These are phyloP conservation scores for Brotula barbata DNA, from an alignment of 2,797 vertebrate genomes.

Conservation along the genomic window DNA sequence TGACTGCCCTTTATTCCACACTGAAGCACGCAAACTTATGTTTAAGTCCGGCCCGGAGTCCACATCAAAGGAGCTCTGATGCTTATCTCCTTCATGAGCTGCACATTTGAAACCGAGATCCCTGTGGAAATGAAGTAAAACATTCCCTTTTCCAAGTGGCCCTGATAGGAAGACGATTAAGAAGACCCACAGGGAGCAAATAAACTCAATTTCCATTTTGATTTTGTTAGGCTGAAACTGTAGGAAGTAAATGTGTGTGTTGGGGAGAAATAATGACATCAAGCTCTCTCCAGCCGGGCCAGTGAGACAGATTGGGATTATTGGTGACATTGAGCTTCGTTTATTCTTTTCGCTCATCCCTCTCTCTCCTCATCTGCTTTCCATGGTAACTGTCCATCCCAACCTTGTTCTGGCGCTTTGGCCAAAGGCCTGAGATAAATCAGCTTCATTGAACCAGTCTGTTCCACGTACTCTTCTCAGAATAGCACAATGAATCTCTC, in stretches of 20 bases:
- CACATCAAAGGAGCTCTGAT: slow-evolving; percentile 35
- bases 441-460: slow-evolving; percentile 51
- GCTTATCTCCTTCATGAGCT: slow-evolving; percentile 28
- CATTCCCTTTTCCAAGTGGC: slow-evolving; percentile 67
- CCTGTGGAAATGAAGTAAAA: slow-evolving; percentile 49
- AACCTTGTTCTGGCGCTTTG: slow-evolving; percentile 27
- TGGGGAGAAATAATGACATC: slow-evolving; percentile 28
- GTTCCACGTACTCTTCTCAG: slow-evolving; percentile 24
- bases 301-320: slow-evolving; percentile 6
- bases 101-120: slow-evolving; percentile 30
- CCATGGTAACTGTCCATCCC: slow-evolving; percentile 30
- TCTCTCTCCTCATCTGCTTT: slow-evolving; percentile 32
- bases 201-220: slow-evolving; percentile 69
- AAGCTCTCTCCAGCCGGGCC: slow-evolving; percentile 29
- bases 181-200: slow-evolving; percentile 54
- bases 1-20: background rate
- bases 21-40: background rate
- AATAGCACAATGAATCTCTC: slow-evolving; percentile 65
- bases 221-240: slow-evolving; percentile 50
- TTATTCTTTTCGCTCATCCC: slow-evolving; percentile 20
- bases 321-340: slow-evolving; percentile 28
- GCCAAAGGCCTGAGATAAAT: slow-evolving; percentile 62
- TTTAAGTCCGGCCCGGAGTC: slow-evolving; percentile 3
- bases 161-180: slow-evolving; percentile 65
- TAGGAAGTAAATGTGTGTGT: slow-evolving; percentile 7